Conservation (phyloP, 2,888 invertebrate species). For the Laothoe populi region DNA sequence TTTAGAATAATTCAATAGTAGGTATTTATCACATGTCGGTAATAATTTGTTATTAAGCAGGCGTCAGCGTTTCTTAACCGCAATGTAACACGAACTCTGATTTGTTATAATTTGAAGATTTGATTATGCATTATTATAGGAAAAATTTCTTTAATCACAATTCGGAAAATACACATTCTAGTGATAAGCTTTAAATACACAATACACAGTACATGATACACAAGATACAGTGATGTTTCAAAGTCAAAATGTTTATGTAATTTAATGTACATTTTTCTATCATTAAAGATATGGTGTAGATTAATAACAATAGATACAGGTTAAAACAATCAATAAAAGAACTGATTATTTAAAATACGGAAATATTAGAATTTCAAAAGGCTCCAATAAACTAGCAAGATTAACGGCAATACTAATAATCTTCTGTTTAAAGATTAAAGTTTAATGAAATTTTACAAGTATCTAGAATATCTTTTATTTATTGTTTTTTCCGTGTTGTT, state of each 20-base stretch:
- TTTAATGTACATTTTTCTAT: neutral
- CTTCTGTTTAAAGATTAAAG: too few species aligned
- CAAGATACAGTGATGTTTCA: neutral
- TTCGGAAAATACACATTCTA: slow-evolving; percentile 28
- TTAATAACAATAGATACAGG: neutral
- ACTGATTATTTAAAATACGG: neutral
- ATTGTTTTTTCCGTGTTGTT: too few species aligned
- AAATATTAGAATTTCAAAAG: neutral
- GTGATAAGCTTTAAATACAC: slow-evolving; percentile 28
- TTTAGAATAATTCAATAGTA: slow-evolving; percentile 76
- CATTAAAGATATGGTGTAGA: neutral
- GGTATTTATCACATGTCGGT: slow-evolving; percentile 78
- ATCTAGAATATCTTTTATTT: too few species aligned
- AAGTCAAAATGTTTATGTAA: neutral
- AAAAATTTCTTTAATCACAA: slow-evolving; percentile 19
- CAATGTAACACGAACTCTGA: slow-evolving; percentile 35
- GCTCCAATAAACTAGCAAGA: neutral
- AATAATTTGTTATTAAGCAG: slow-evolving; percentile 74
- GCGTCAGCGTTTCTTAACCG: slow-evolving; percentile 60
- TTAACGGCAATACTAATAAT: neutral
- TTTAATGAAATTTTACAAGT: too few species aligned
- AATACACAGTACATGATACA: neutral
- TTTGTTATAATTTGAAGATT: slow-evolving; percentile 37
- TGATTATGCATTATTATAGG: slow-evolving; percentile 38
- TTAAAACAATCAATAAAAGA: neutral